Percentiles rank a stretch among this genome's conserved stretches.
Conservation (phyloP, 2,888 invertebrate species). For the Crocallis elinguaria region DNA sequence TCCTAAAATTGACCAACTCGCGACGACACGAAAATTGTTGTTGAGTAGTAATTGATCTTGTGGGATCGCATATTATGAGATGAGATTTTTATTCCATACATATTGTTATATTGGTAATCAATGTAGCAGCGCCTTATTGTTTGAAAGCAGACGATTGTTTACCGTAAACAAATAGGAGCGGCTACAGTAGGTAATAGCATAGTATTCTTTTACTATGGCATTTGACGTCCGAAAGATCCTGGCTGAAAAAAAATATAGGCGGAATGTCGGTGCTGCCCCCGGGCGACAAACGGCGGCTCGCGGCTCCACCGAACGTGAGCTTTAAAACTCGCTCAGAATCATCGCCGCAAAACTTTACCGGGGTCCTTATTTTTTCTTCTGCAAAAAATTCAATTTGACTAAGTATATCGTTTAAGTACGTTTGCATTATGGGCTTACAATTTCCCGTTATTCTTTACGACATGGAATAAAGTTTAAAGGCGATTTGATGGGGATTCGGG, state of each 20-base stretch:
- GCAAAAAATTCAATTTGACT: constrained; percentile 54
- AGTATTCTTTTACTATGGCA: too few species aligned
- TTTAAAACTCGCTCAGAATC: not conserved
- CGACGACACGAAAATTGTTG: too few species aligned
- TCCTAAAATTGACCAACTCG: too few species aligned
- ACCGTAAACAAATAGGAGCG: constrained; percentile 1
- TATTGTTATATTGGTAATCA: too few species aligned
- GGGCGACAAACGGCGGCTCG: not conserved
- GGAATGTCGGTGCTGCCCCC: constrained; percentile 12
- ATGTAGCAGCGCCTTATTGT: not conserved
- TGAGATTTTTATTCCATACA: too few species aligned
- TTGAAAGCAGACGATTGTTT: not conserved
- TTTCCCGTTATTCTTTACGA: constrained; percentile 53
- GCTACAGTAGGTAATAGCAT: not conserved
- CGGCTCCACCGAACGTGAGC: not conserved
- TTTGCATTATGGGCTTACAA: constrained; percentile 57
- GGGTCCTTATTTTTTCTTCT: not conserved
- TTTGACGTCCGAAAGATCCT: not conserved
- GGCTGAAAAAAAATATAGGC: constrained; percentile 23
- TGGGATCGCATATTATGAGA: too few species aligned
- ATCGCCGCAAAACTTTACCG: constrained; percentile 3
- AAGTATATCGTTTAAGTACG: constrained; percentile 56
- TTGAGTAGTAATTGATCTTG: too few species aligned
- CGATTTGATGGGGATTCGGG: constrained; percentile 29
- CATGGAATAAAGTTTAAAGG: constrained; percentile 46